These are phyloP conservation scores for Antheraea yamamai DNA, from an alignment of 2,888 invertebrate genomes.

Conservation along the genomic window DNA sequence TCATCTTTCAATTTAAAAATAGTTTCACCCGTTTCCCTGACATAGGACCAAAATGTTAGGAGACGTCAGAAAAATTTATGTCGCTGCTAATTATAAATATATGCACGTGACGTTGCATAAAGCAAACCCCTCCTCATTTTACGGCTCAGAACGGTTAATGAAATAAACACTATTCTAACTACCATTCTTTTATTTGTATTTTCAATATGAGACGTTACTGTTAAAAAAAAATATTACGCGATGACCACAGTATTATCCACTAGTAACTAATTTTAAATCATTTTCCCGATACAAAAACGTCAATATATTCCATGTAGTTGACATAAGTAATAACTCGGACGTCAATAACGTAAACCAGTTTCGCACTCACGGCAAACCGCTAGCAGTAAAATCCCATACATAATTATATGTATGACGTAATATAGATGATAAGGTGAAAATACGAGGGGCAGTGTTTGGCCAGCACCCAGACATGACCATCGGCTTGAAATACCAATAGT, in stretches of 20 bases:
- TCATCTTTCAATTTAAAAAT: too few species aligned
- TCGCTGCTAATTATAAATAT: too few species aligned
- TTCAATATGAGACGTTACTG: too few species aligned
- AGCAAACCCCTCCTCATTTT: too few species aligned
- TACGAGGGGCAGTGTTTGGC: not conserved
- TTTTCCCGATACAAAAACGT: slow-evolving; percentile 1
- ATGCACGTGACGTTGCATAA: too few species aligned
- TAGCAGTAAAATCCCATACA: slow-evolving; percentile 24
- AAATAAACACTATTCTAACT: too few species aligned
- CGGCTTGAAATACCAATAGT: not conserved
- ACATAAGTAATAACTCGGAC: slow-evolving; percentile 3
- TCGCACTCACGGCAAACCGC: slow-evolving; percentile 37
- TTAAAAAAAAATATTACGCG: not conserved
- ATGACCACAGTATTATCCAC: not conserved
- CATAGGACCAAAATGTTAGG: too few species aligned
- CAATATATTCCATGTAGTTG: not conserved
- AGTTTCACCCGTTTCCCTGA: too few species aligned
- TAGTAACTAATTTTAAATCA: not conserved
- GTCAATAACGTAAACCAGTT: slow-evolving; percentile 30
- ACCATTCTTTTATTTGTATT: too few species aligned
- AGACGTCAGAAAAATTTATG: too few species aligned
- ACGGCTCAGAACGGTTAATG: too few species aligned
- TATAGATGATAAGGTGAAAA: slow-evolving; percentile 3
- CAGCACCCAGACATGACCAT: not conserved
- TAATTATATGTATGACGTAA: not conserved